These are phyloP conservation scores for Adela reaumurella DNA, from an alignment of 2,888 invertebrate genomes.

Conservation along the genomic window DNA sequence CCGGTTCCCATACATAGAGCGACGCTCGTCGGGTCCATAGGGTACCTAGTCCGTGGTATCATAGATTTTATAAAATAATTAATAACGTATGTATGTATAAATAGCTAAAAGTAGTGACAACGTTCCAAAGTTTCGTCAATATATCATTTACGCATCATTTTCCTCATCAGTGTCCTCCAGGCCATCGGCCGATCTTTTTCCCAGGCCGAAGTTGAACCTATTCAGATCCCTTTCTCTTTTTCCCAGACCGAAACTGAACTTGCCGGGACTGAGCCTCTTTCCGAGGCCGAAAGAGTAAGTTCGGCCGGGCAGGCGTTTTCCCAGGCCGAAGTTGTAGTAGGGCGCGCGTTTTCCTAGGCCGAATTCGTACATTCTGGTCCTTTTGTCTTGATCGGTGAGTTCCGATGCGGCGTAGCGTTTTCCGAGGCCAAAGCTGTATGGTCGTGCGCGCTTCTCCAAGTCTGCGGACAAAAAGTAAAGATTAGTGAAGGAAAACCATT, in stretches of 20 bases:
- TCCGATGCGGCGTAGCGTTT: slow-evolving; percentile 32
- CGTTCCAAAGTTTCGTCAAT: slow-evolving; percentile 5
- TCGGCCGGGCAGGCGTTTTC: slow-evolving; percentile 31
- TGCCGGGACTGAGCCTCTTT: slow-evolving; percentile 37
- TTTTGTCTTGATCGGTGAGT: slow-evolving; percentile 23
- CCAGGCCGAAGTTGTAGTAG: slow-evolving; percentile 48
- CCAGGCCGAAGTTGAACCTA: slow-evolving; percentile 55
- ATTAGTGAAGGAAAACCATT: too few relatives aligned
- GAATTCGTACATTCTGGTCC: slow-evolving; percentile 37
- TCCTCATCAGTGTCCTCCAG: slow-evolving; percentile 26
- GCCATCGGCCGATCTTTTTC: slow-evolving; percentile 43
- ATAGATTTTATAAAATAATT: too few relatives aligned
- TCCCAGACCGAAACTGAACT: slow-evolving; percentile 57
- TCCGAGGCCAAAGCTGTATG: slow-evolving; percentile 69
- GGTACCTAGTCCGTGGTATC: too few relatives aligned
- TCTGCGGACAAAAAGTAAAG: slow-evolving; percentile 24
- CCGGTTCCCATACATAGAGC: too few relatives aligned
- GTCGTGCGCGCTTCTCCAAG: slow-evolving; percentile 56
- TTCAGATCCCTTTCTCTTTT: slow-evolving; percentile 49
- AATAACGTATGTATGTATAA: too few relatives aligned
- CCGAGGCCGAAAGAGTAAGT: slow-evolving; percentile 57
- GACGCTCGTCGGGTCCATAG: too few relatives aligned
- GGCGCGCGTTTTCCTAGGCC: slow-evolving; percentile 44
- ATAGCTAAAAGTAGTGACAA: background rate
- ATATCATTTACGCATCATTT: background rate